phyloP scores from a whole-genome alignment of 1,140 invertebrate species.

The Phocides pigmalion region DNA sequence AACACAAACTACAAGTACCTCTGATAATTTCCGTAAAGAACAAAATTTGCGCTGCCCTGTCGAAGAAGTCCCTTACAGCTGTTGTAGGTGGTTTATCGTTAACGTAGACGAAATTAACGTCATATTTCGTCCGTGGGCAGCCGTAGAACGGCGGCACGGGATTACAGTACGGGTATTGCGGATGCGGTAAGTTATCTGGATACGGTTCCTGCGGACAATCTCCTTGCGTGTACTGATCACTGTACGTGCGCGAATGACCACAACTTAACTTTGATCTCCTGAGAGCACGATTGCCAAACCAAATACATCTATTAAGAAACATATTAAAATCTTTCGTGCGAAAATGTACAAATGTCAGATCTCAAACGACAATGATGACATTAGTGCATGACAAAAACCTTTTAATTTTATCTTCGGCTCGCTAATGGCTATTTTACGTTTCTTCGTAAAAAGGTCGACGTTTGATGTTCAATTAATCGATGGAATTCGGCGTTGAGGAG shows the following conservation, averaged over 20 bases:
- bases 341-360: too few relatives aligned
- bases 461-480: conserved; percentile 27
- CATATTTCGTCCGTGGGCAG: conserved; percentile 59
- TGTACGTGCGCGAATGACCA: conserved; percentile 4
- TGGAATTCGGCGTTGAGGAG: background rate
- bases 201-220: conserved; percentile 18
- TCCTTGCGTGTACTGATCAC: conserved; percentile 1
- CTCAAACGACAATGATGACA: conserved; percentile 15
- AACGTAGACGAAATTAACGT: conserved; percentile 62
- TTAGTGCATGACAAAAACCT: conserved; percentile 30
- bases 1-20: too few relatives aligned
- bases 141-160: conserved; percentile 51
- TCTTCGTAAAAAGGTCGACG: conserved; percentile 31
- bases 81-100: conserved; percentile 61
- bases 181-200: conserved; percentile 12
- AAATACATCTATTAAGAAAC: conserved; percentile 12
- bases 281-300: background rate
- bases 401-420: conserved; percentile 37
- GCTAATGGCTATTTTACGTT: conserved; percentile 32
- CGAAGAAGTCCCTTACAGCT: conserved; percentile 51
- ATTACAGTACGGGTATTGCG: conserved; percentile 28
- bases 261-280: background rate
- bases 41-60: conserved; percentile 55
- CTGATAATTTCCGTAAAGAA: conserved; percentile 69
- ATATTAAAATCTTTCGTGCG: too few relatives aligned